Evolutionary conservation across 2,113 vertebrate species (phyloP).

Genomic region (Dipodomys stephensi): DNA sequence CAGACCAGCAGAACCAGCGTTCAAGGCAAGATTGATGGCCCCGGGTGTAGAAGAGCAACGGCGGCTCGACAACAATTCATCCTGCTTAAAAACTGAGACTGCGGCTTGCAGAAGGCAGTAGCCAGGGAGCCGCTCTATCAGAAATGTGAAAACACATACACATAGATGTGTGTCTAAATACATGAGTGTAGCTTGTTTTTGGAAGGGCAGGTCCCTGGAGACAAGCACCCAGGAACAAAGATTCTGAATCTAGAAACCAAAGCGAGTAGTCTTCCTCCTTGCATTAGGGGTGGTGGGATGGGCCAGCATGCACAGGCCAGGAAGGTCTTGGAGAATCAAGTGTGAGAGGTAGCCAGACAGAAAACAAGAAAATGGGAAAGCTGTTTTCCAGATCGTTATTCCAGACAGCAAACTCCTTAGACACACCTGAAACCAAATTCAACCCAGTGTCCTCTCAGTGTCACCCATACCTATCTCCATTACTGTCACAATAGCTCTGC

Average conservation of each 20-base stretch:
- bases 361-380: conserved; percentile 10
- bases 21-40: conserved; percentile 77
- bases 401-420: background rate
- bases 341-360: background rate
- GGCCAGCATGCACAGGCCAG: background rate
- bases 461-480: background rate
- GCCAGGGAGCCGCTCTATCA: background rate
- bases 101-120: background rate
- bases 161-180: background rate
- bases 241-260: background rate
- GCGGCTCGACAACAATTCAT: conserved; percentile 61
- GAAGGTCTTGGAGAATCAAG: background rate
- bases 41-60: conserved; percentile 32
- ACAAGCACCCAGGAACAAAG: conserved; percentile 10
- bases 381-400: background rate
- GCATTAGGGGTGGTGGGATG: background rate
- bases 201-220: background rate
- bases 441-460: background rate
- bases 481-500: background rate
- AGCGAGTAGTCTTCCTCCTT: background rate
- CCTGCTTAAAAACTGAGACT: conserved; percentile 58
- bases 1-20: conserved; percentile 13
- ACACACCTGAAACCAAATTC: background rate
- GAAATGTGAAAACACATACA: background rate
- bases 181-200: background rate